Evolutionary conservation across 2,113 vertebrate species (phyloP).

Genomic region (Pteropus alecto): DNA sequence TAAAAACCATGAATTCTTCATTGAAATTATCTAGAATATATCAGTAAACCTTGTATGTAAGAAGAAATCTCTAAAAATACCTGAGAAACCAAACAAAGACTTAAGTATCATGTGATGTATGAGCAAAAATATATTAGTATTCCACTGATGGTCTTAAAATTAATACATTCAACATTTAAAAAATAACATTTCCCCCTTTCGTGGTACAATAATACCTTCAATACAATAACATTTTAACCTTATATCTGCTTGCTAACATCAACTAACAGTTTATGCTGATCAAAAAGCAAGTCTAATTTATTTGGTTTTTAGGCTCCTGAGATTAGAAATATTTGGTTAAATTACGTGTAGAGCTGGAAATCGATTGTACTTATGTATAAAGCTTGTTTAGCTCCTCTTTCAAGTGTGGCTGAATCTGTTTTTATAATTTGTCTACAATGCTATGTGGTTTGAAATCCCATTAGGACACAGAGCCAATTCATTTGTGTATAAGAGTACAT

Average conservation of each 20-base stretch:
- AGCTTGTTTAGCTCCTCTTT: constrained; percentile 14
- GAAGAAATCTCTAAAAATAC: not conserved
- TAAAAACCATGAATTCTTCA: constrained; percentile 27
- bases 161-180: constrained; percentile 7
- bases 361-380: not conserved
- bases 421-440: constrained; percentile 38
- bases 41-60: not conserved
- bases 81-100: not conserved
- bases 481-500: not conserved
- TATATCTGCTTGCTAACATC: not conserved
- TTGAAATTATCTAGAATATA: not conserved
- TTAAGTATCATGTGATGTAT: not conserved
- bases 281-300: constrained; percentile 46
- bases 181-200: not conserved
- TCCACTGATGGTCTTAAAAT: not conserved
- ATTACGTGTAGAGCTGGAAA: constrained; percentile 34
- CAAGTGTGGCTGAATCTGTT: constrained; percentile 16
- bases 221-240: not conserved
- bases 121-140: not conserved
- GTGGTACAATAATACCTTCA: not conserved
- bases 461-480: not conserved
- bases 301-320: constrained; percentile 28
- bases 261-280: constrained; percentile 23
- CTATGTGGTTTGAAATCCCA: not conserved
- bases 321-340: constrained; percentile 43